Conservation (phyloP, 1,140 invertebrate genomes). For the Drosophila navojoa region DNA sequence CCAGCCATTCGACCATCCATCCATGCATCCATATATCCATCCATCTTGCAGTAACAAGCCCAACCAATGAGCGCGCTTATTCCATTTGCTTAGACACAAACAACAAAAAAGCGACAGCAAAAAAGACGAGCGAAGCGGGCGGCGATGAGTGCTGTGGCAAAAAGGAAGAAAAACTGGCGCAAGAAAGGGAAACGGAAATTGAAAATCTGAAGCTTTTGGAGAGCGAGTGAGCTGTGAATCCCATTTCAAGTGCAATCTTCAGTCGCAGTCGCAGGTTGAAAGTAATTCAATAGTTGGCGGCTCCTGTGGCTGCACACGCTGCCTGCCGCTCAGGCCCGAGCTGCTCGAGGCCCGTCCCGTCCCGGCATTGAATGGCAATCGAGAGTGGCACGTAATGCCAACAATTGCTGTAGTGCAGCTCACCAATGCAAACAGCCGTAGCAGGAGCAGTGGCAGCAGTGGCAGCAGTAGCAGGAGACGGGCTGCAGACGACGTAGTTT, state of each 20-base stretch:
- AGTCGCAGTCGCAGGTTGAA: slow-evolving; percentile 70
- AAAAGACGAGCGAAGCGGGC: neutral
- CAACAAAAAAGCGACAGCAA: slow-evolving; percentile 45
- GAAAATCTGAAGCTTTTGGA: slow-evolving; percentile 81
- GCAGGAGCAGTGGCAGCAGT: slow-evolving; percentile 12
- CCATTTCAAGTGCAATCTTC: slow-evolving; percentile 82
- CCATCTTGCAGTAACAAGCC: slow-evolving; percentile 61
- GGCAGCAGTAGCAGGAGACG: slow-evolving; percentile 13
- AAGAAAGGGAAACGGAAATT: slow-evolving; percentile 77
- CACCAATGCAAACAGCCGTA: slow-evolving; percentile 66
- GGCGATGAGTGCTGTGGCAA: slow-evolving; percentile 20
- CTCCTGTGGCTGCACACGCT: slow-evolving; percentile 20
- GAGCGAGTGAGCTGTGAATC: slow-evolving; percentile 79
- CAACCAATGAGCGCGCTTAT: slow-evolving; percentile 78
- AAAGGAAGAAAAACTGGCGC: slow-evolving; percentile 1
- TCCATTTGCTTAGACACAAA: slow-evolving; percentile 81
- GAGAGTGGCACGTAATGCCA: slow-evolving; percentile 81
- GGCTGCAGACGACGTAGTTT: slow-evolving; percentile 10
- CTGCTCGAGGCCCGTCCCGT: slow-evolving; percentile 11
- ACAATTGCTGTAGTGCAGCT: slow-evolving; percentile 65
- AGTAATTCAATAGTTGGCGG: slow-evolving; percentile 81
- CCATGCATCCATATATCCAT: slow-evolving; percentile 44
- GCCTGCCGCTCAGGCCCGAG: too few relatives aligned
- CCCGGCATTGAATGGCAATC: slow-evolving; percentile 77
- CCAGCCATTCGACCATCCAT: slow-evolving; percentile 20